phyloP scores from a whole-genome alignment of 2,113 vertebrate genomes.

The Pithys albifrons region DNA sequence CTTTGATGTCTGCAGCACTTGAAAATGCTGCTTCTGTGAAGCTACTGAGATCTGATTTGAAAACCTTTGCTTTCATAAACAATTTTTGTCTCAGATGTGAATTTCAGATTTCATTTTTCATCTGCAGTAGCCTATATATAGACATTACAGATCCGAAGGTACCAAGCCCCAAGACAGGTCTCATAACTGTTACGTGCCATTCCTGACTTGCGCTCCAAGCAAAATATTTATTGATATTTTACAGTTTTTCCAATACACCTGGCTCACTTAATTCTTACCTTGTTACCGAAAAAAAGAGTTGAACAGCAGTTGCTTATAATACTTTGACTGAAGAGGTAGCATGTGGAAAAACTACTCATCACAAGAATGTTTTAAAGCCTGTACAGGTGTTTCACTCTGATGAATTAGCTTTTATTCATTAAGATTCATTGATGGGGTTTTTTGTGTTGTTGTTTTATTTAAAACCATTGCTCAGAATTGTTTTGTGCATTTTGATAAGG shows the following conservation, averaged over 20 bases:
- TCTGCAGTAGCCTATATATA: conserved; percentile 5
- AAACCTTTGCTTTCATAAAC: conserved; percentile 27
- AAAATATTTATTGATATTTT: background rate
- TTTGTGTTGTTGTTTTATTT: background rate
- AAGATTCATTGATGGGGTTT: background rate
- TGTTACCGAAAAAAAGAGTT: background rate
- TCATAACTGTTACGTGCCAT: fast-evolving
- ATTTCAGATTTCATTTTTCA: conserved; percentile 18
- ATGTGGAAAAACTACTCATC: background rate
- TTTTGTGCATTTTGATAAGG: background rate
- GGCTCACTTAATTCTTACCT: background rate
- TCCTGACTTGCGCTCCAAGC: background rate
- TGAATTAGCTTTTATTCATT: background rate
- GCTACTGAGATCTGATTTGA: background rate
- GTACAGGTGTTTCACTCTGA: background rate
- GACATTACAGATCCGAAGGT: background rate
- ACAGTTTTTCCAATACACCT: background rate
- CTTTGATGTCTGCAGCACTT: background rate
- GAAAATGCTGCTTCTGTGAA: background rate
- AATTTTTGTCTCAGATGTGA: background rate
- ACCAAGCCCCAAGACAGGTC: background rate
- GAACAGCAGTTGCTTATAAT: background rate
- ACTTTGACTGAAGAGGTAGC: background rate
- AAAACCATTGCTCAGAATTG: background rate
- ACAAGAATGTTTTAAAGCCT: background rate